These are phyloP conservation scores for Plagiodera versicolora DNA, from an alignment of 2,888 invertebrate genomes.

Conservation along the genomic window DNA sequence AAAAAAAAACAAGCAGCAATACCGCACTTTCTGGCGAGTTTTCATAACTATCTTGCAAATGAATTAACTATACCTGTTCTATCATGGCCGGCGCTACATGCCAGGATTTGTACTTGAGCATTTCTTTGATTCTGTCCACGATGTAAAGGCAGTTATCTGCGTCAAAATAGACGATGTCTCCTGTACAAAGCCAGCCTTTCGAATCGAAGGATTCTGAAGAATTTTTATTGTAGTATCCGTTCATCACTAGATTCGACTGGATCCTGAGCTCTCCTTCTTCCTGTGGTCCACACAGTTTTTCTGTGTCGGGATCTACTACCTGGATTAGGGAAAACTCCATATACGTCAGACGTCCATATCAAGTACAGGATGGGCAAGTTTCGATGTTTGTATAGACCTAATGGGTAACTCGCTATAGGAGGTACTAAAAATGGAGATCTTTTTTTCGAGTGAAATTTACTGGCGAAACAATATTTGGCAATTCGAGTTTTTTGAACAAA, in stretches of 20 bases:
- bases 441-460: too few relatives aligned
- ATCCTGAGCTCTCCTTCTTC: conserved; percentile 59
- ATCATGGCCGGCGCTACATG: conserved; percentile 54
- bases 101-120: conserved; percentile 58
- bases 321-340: conserved; percentile 20
- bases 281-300: conserved; percentile 48
- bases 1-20: too few relatives aligned
- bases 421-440: too few relatives aligned
- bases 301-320: conserved; percentile 45
- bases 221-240: conserved; percentile 57
- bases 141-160: conserved; percentile 56
- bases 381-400: too few relatives aligned
- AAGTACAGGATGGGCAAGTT: too few relatives aligned
- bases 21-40: too few relatives aligned
- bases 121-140: conserved; percentile 58
- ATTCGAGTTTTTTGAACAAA: too few relatives aligned
- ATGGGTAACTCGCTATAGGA: too few relatives aligned
- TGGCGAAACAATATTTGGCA: too few relatives aligned
- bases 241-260: conserved; percentile 48
- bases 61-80: conserved; percentile 34
- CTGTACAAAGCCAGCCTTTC: conserved; percentile 59
- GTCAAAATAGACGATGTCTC: conserved; percentile 59
- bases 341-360: too few relatives aligned
- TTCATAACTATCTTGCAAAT: too few relatives aligned
- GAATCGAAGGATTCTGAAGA: conserved; percentile 54